A percentile compares a stretch with the other conserved stretches of the same genome.
phyloP scores from a whole-genome alignment of 2,888 invertebrate species.

The Ecliptopera silaceata region DNA sequence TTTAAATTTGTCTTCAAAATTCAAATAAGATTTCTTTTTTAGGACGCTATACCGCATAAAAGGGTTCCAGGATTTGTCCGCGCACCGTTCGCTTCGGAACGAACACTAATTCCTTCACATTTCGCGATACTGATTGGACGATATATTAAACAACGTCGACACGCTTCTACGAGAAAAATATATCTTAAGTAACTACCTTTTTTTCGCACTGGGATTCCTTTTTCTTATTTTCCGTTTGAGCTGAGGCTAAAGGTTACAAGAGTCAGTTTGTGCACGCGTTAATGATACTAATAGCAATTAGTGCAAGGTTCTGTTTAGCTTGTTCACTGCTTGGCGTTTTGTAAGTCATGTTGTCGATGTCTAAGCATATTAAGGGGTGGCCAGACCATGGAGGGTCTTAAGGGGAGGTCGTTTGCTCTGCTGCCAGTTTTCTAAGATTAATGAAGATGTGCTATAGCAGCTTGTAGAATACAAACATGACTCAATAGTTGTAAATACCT shows the following conservation, averaged over 20 bases:
- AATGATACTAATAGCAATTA: constrained; percentile 74
- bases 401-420: constrained; percentile 80
- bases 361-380: constrained; percentile 74
- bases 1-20: constrained; percentile 80
- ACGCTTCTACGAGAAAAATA: constrained; percentile 75
- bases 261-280: constrained; percentile 55
- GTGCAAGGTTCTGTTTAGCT: constrained; percentile 72
- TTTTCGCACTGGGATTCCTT: constrained; percentile 70
- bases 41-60: constrained; percentile 68
- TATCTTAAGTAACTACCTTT: constrained; percentile 72
- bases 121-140: constrained; percentile 79
- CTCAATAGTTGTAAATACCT: constrained; percentile 42
- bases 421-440: constrained; percentile 79
- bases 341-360: constrained; percentile 60
- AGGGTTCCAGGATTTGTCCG: constrained; percentile 72
- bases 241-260: constrained; percentile 60
- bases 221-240: constrained; percentile 67
- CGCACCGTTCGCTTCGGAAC: constrained; percentile 65
- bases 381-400: constrained; percentile 76
- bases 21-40: constrained; percentile 79
- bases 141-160: constrained; percentile 81
- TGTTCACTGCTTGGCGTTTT: constrained; percentile 62
- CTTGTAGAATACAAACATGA: constrained; percentile 64
- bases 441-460: constrained; percentile 76
- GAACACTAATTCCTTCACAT: constrained; percentile 76